A percentile compares a stretch with the other conserved stretches of the same genome.
Conservation (phyloP, 2,113 vertebrate species). For the Lipotes vexillifer region DNA sequence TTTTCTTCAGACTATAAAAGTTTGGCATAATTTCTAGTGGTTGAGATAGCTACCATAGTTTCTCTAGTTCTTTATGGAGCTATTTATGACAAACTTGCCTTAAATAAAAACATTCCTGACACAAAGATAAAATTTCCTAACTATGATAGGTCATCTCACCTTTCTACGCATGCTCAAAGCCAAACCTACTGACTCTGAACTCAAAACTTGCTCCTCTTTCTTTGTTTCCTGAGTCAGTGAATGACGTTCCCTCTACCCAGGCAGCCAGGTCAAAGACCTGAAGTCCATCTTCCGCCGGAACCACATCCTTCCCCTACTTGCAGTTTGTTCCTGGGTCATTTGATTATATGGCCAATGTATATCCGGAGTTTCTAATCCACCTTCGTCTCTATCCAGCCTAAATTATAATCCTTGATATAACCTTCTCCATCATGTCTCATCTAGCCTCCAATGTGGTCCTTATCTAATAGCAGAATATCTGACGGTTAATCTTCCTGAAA, state of each 20-base stretch:
- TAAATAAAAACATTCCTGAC: neutral
- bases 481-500: neutral
- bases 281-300: neutral
- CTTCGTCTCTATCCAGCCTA: neutral
- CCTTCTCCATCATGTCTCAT: neutral
- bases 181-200: neutral
- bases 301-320: rapidly evolving
- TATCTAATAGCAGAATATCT: no score
- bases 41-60: neutral
- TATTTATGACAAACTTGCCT: neutral
- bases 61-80: neutral
- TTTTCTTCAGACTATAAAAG: neutral
- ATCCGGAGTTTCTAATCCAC: neutral
- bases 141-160: neutral
- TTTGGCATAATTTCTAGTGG: neutral
- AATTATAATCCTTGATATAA: neutral
- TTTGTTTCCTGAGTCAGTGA: neutral
- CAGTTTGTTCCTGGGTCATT: rapidly evolving
- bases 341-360: neutral
- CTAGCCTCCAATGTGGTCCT: neutral
- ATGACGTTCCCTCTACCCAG: rapidly evolving
- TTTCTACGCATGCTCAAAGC: neutral
- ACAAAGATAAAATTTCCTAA: neutral
- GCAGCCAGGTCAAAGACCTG: neutral
- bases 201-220: neutral